Evolutionary conservation across 2,113 vertebrate genomes (phyloP), one percentile per base, ranked within the genome.

Genomic region (Balaenoptera acutorostrata): DNA sequence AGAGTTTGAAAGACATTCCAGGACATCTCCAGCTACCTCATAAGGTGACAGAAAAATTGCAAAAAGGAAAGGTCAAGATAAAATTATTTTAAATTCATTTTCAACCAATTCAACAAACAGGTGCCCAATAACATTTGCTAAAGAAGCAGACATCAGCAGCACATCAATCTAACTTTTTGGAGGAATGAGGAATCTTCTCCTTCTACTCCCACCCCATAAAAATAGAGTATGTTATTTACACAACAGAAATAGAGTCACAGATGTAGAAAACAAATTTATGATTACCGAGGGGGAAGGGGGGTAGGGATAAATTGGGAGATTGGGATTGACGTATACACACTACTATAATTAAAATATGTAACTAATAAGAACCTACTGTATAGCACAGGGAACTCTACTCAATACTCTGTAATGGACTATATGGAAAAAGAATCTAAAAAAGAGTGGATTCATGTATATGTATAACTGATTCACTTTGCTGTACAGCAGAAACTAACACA

Each of bases 1-100:
- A 92, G 83, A 71, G 63, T 81, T 13, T 55, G 66, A 91, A 86
- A 93, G 41, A 55, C 44, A 95, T 96, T 66, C 96, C 55, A 85
- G 78, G n/a, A 64, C 52, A 75, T 94, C 82, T 61, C 81, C 61
- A 71, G 14, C 68, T 71, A 69, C 69, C 36, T 75, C 64, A 61
- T 31, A 57, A 95, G 27, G 74, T 66, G 52, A 87, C 23, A 8
- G 23, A 80, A 91, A 90, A 88, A 88, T 12, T 68, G 49, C 57
- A 63, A 27, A 93, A 75, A 82, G 15, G 46, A 95, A 86, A 89
- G 33, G 93, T 97, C 94, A 92, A 75, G 14, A 91, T 69, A 87
- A 91, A 94, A 85, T 83, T 92, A 63, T 49, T 94, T 92, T 85
- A 66, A 87, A 95, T 63, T 90, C n/a, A 71, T 39, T 66, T 96